phyloP scores from a whole-genome alignment of 2,113 vertebrate species.

The Callaeas wilsoni region DNA sequence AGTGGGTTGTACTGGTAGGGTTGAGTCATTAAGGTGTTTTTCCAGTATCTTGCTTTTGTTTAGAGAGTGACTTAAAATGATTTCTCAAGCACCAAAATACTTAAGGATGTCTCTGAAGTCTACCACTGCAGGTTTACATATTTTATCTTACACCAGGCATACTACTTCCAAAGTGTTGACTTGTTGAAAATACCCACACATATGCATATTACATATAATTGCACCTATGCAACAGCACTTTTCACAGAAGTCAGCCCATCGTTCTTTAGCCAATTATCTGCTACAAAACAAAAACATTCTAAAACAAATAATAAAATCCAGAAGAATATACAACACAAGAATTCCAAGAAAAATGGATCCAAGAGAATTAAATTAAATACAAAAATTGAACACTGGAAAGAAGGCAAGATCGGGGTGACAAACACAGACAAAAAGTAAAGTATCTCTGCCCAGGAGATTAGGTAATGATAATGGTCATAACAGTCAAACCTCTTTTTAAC shows the following conservation, averaged over 20 bases:
- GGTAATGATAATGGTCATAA: background rate
- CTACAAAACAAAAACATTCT: background rate
- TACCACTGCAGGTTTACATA: background rate
- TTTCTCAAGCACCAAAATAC: background rate
- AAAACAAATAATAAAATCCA: background rate
- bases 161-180: background rate
- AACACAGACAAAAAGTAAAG: background rate
- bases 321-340: background rate
- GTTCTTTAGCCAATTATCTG: background rate
- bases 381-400: background rate
- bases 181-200: background rate
- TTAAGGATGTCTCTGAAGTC: background rate
- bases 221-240: background rate
- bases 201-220: background rate
- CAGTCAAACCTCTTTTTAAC: background rate
- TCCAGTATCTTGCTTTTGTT: background rate
- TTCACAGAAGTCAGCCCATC: background rate
- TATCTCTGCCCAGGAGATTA: background rate
- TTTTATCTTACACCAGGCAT: background rate
- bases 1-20: background rate
- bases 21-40: background rate
- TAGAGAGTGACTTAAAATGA: background rate
- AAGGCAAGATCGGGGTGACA: background rate
- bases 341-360: background rate
- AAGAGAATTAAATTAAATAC: background rate